These are phyloP conservation scores for Cyanocitta stelleri DNA, from an alignment of 2,113 vertebrate genomes.

Conservation along the genomic window DNA sequence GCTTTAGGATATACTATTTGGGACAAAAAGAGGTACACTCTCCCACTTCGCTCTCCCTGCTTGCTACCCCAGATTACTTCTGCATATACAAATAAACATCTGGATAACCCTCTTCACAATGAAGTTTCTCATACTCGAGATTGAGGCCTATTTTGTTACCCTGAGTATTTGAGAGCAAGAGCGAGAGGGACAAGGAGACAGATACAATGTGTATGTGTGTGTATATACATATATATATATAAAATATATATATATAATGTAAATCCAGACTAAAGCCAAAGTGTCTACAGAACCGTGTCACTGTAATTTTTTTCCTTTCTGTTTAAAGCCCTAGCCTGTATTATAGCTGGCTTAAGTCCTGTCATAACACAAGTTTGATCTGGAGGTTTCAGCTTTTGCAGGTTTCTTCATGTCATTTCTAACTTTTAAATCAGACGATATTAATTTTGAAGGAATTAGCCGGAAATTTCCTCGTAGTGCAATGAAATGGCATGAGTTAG, in stretches of 20 bases:
- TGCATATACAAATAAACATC: background rate
- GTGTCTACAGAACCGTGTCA: background rate
- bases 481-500: slow-evolving; percentile 49
- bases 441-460: slow-evolving; percentile 72
- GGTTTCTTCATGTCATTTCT: slow-evolving; percentile 19
- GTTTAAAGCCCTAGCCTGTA: slow-evolving; percentile 36
- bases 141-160: background rate
- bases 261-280: background rate
- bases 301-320: background rate
- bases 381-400: slow-evolving; percentile 30
- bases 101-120: background rate
- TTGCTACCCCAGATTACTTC: background rate
- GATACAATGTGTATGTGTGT: background rate
- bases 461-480: slow-evolving; percentile 31
- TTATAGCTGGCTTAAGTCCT: slow-evolving; percentile 53
- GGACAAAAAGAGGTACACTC: background rate
- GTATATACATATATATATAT: rapidly evolving
- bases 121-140: background rate
- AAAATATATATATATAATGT: rapidly evolving
- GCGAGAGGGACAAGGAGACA: background rate
- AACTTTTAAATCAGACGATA: slow-evolving; percentile 55
- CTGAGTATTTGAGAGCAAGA: background rate
- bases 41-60: background rate
- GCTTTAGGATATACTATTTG: background rate
- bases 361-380: slow-evolving; percentile 50